These are phyloP conservation scores for Ectemnius continuus DNA, from an alignment of 2,888 invertebrate species.

Conservation along the genomic window DNA sequence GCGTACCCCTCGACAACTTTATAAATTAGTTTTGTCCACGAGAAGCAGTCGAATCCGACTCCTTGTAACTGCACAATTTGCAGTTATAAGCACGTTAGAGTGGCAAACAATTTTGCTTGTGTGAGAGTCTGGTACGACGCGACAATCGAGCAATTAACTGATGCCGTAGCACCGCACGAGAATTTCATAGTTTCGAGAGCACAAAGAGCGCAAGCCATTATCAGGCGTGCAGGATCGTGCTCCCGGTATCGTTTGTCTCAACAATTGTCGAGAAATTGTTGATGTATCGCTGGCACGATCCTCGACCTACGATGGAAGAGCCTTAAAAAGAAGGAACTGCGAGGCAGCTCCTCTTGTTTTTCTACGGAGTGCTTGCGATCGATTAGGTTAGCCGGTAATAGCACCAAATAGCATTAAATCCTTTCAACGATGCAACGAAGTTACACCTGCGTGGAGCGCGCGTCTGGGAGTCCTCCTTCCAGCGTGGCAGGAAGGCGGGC, in stretches of 20 bases:
- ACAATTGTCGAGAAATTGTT: background rate
- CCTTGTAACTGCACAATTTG: constrained; percentile 29
- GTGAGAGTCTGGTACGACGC: constrained; percentile 24
- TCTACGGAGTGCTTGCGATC: constrained; percentile 27
- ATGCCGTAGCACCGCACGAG: constrained; percentile 21
- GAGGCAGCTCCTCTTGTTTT: background rate
- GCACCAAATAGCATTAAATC: constrained; percentile 51
- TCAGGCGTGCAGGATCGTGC: background rate
- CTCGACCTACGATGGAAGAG: constrained; percentile 15
- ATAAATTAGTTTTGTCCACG: constrained; percentile 24
- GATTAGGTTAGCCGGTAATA: constrained; percentile 40
- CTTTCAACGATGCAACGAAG: constrained; percentile 49
- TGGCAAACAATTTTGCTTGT: constrained; percentile 16
- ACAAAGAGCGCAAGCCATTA: constrained; percentile 10
- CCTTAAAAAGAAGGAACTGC: background rate
- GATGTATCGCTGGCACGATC: constrained; percentile 2
- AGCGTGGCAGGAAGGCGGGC: constrained; percentile 19
- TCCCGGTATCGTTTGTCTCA: background rate
- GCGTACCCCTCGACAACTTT: constrained; percentile 14
- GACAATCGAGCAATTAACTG: constrained; percentile 31
- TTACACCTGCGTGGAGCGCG: constrained; percentile 36
- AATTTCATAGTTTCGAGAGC: constrained; percentile 30
- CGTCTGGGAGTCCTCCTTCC: constrained; percentile 4
- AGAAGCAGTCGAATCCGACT: constrained; percentile 19
- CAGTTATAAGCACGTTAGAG: background rate